Conservation (phyloP, 2,797 vertebrate genomes). For the Protonibea diacanthus region DNA sequence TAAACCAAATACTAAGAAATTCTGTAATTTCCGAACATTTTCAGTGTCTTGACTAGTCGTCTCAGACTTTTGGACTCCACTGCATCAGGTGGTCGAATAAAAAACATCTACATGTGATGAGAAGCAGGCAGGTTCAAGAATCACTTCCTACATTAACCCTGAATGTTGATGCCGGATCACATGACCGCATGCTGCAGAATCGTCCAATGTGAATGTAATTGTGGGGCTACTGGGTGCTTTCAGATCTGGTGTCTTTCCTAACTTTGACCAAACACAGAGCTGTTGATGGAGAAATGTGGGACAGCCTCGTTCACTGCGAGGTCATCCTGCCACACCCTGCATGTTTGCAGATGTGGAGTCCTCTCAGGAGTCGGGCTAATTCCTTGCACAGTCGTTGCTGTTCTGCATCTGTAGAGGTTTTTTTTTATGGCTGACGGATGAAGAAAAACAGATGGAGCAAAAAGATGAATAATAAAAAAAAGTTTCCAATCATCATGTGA, state of each 20-base stretch:
- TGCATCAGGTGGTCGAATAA: too few species aligned
- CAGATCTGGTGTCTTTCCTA: not conserved
- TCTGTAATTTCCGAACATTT: too few species aligned
- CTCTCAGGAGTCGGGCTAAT: conserved; percentile 36
- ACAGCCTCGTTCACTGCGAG: not conserved
- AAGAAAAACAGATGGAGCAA: not conserved
- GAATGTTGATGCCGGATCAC: too few species aligned
- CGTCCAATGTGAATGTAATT: too few species aligned
- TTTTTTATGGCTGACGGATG: conserved; percentile 9
- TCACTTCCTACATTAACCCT: too few species aligned
- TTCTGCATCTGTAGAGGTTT: conserved; percentile 37
- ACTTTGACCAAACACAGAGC: conserved; percentile 1
- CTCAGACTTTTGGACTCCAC: too few species aligned
- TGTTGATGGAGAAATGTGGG: not conserved
- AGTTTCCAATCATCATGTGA: not conserved
- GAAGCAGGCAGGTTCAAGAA: too few species aligned
- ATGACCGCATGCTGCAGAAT: too few species aligned
- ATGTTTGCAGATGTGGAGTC: conserved; percentile 1
- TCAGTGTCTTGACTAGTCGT: too few species aligned
- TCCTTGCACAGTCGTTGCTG: conserved; percentile 10
- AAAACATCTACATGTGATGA: too few species aligned
- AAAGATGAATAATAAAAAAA: conserved; percentile 10
- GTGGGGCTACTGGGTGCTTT: too few species aligned
- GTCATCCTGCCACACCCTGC: not conserved
- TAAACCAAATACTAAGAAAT: too few species aligned